These are phyloP conservation scores for Diplogasteroides magnus DNA, from an alignment of 1,140 invertebrate genomes.

Conservation along the genomic window DNA sequence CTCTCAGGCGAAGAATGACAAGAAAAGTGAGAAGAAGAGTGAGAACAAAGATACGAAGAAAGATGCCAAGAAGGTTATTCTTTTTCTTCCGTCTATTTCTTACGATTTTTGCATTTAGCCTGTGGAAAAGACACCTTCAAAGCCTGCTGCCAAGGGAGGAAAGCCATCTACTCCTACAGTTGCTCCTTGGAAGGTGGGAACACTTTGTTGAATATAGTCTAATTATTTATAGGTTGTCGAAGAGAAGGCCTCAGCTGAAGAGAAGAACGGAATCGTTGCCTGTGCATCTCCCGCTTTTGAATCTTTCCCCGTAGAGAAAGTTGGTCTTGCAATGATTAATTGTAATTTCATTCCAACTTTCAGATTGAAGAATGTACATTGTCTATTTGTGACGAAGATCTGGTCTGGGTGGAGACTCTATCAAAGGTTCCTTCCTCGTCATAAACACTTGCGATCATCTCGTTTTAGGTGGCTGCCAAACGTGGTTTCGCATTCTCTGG, in stretches of 20 bases:
- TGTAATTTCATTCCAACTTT: background rate
- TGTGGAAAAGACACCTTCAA: too few relatives aligned
- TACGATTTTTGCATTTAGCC: background rate
- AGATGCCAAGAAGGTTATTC: background rate
- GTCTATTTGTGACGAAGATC: constrained; percentile 8
- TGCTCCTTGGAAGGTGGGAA: too few relatives aligned
- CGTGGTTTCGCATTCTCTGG: constrained; percentile 4
- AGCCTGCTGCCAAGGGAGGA: too few relatives aligned
- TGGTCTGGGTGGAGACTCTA: background rate
- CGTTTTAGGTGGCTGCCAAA: constrained; percentile 1
- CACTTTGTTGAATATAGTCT: background rate
- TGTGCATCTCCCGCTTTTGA: background rate
- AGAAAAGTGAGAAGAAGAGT: background rate
- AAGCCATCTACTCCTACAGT: too few relatives aligned
- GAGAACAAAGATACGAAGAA: background rate
- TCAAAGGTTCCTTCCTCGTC: constrained; percentile 5
- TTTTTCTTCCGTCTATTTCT: background rate
- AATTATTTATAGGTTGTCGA: background rate
- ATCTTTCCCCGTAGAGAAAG: background rate
- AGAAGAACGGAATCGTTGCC: background rate
- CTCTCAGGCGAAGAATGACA: constrained; percentile 1
- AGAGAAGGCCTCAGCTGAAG: background rate
- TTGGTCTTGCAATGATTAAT: background rate
- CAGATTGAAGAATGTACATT: constrained; percentile 7
- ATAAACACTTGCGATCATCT: background rate